These are phyloP conservation scores for Penelope pileata DNA, from an alignment of 2,113 vertebrate genomes.

Conservation along the genomic window DNA sequence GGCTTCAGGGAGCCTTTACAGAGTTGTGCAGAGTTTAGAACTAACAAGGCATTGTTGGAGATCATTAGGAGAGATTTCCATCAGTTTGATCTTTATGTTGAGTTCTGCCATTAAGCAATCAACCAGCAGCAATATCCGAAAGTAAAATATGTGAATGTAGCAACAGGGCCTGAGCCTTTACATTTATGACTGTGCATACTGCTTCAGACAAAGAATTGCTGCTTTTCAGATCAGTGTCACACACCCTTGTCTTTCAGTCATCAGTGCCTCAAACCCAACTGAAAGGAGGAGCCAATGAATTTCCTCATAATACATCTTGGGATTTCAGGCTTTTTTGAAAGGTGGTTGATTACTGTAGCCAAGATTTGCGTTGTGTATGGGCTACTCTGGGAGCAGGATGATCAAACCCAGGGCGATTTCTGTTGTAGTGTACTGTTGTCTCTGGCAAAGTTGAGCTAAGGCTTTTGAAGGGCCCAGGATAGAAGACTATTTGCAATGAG, in stretches of 20 bases:
- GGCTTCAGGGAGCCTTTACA: neutral
- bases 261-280: neutral
- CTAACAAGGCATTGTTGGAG: neutral
- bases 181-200: neutral
- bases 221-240: neutral
- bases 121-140: fast-evolving
- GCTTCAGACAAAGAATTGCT: neutral
- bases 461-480: neutral
- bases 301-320: neutral
- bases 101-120: neutral
- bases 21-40: neutral
- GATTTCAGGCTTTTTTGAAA: neutral
- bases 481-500: neutral
- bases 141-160: neutral
- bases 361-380: neutral
- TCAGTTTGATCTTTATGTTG: neutral
- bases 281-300: neutral
- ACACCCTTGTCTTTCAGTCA: neutral
- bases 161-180: neutral
- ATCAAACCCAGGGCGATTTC: neutral
- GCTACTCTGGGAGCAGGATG: neutral
- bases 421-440: neutral
- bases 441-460: neutral
- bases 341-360: neutral
- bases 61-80: neutral